These are phyloP conservation scores for Patiria miniata DNA, from an alignment of 35 echinoderm and acorn worm species.

Conservation along the genomic window DNA sequence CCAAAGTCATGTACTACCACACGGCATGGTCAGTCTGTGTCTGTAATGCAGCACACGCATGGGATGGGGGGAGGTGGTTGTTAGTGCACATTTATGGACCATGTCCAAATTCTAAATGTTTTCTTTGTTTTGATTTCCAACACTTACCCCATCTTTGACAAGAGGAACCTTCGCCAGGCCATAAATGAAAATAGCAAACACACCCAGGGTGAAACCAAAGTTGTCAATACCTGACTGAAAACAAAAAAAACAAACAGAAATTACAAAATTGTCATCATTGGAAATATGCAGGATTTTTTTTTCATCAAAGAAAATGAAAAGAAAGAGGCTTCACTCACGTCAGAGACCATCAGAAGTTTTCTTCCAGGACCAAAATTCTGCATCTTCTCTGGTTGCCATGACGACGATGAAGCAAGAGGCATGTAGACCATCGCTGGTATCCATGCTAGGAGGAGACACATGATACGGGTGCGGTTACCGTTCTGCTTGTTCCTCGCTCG, in stretches of 20 bases:
- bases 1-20: too few relatives aligned
- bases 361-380: constrained; percentile 30
- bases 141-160: constrained; percentile 59
- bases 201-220: constrained; percentile 52
- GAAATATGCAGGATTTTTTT: neutral
- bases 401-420: constrained; percentile 2
- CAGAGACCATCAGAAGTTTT: constrained; percentile 55
- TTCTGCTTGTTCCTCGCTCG: constrained; percentile 20
- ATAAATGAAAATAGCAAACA: constrained; percentile 43
- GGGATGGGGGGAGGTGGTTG: too few relatives aligned
- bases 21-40: too few relatives aligned
- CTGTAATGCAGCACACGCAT: too few relatives aligned
- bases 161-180: constrained; percentile 19
- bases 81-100: too few relatives aligned
- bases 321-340: constrained; percentile 8
- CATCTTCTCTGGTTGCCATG: neutral
- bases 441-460: constrained; percentile 52
- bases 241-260: neutral
- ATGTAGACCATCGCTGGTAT: constrained; percentile 22
- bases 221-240: constrained; percentile 40
- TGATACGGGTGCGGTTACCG: constrained; percentile 26
- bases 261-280: neutral
- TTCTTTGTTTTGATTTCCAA: neutral
- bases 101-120: too few relatives aligned
- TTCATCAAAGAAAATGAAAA: neutral